Base-by-base conservation (phyloP, 92 coral and sea anemone genomes). In the Epizoanthus illoricatus region DNA sequence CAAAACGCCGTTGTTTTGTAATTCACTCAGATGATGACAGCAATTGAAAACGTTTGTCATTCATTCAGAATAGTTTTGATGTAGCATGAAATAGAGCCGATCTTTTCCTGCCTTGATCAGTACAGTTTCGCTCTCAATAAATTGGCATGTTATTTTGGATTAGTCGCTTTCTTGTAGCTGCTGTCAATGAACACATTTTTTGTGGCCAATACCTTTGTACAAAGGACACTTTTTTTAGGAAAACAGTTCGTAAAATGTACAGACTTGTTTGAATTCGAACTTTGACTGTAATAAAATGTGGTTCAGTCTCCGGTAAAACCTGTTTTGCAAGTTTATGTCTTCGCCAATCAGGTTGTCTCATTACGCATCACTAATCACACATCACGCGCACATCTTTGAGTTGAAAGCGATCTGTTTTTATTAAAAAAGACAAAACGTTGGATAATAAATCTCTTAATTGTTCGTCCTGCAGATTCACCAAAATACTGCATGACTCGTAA, bases 1-100 rank as follows among this genome's bases (percentile, higher is more conserved):
- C 71, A 65, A 65, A 65, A 65, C 71, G 71, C 18, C 71, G 43
- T 65, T n/a, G 71, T 66, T 66, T 66, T 66, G 45, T 66, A 24
- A 66, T 66, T 66, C 41, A 24, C 45, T 66, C 71, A 23, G 71
- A 66, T 5, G 71, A 66, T 66, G 45, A 28, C 16, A 66, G n/a
- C 45, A 18, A 66, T 66, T 66, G 71, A 66, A 66, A 66, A 66
- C 45, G 4, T 28, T 66, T 66, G 71, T 3, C 41, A 1, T 66
- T 9, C 71, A 28, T 24, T 66, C 45, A 28, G 75, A 66, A n/a
- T 0, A 2, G 12, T 66, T 5, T 66, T 24, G 40, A 65, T 65
- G 18, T 65, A 65, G 42, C 71, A 64, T 64, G 69, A 66, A 21
- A 66, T 7, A 0, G 42, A 66, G 45, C 71, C 43, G 71, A 23